These are phyloP conservation scores for Heteromurus nitidus DNA, from an alignment of 2,888 invertebrate genomes.

Conservation along the genomic window DNA sequence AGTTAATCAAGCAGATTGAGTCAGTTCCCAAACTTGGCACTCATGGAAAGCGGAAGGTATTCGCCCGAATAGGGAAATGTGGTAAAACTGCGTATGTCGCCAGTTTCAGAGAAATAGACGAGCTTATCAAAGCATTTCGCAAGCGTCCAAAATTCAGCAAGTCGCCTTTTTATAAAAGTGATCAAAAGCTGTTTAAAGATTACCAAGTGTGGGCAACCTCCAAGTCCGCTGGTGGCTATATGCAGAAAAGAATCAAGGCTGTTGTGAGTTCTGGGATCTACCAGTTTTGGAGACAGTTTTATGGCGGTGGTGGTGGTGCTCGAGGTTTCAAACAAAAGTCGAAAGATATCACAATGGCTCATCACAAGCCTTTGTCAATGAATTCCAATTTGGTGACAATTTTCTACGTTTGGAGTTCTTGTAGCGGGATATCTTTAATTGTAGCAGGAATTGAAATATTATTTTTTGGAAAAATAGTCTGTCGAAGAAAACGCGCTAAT, in stretches of 20 bases:
- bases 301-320: not conserved
- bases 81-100: not conserved
- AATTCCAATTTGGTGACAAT: constrained; percentile 8
- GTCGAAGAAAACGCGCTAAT: too few relatives aligned
- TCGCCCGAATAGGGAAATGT: not conserved
- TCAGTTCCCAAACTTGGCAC: not conserved
- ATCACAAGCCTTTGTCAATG: not conserved
- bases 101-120: not conserved
- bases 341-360: too few relatives aligned
- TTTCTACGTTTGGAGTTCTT: not conserved
- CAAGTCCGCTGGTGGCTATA: not conserved
- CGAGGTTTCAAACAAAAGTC: not conserved
- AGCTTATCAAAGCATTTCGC: not conserved
- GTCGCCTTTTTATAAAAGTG: not conserved
- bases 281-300: constrained; percentile 13
- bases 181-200: not conserved
- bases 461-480: too few relatives aligned
- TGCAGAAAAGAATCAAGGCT: not conserved
- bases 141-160: not conserved
- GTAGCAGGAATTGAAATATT: too few relatives aligned
- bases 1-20: not conserved
- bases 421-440: too few relatives aligned
- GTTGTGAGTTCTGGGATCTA: constrained; percentile 7
- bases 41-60: not conserved
- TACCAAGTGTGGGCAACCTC: not conserved